Evolutionary conservation across 2,797 vertebrate genomes (phyloP), one percentile per base, ranked within the genome.

Genomic region (Agapornis canus): DNA sequence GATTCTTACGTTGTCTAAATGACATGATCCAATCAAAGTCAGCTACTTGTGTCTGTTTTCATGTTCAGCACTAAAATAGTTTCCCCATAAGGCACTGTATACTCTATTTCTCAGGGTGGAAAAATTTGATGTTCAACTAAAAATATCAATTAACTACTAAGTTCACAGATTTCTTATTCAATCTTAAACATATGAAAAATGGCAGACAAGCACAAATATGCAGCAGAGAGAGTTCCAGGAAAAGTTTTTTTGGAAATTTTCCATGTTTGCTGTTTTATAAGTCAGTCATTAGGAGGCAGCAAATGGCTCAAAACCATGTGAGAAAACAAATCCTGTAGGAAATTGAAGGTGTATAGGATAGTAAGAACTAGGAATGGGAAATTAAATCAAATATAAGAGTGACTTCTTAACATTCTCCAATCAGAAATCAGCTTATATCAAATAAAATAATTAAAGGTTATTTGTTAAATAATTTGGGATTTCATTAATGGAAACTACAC

Each of bases 261-360:
- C 96, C 97, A 96, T 64, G 32, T 93, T 70, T 97, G 98, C 97
- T 97, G 94, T 98, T 98, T 98, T 97, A 76, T 89, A 93, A 96
- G 71, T 94, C 92, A 96, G 97, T 96, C 98, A 97, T 98, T 98
- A 98, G 98, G 98, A 98, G 98, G 98, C 98, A 98, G 98, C 98
- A 98, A 97, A 98, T 97, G 96, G 97, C 94, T 98, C 98, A 84
- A 91, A 97, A 98, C 95, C 96, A 95, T 82, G 92, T 92, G 94
- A 95, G 92, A 91, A 94, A 91, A 94, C 64, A 94, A 96, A 88
- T 68, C 68, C 78, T 85, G 68, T 25, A 86, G 71, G 89, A 96
- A 96, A 97, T 80, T 90, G 64, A 79, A 90, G 95, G 95, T 73
- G 75, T 82, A 78, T 61, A 75, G 75, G 39, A 84, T 4, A 26